Evolutionary conservation across 2,888 invertebrate genomes (phyloP).

Genomic region (Rhingia rostrata): DNA sequence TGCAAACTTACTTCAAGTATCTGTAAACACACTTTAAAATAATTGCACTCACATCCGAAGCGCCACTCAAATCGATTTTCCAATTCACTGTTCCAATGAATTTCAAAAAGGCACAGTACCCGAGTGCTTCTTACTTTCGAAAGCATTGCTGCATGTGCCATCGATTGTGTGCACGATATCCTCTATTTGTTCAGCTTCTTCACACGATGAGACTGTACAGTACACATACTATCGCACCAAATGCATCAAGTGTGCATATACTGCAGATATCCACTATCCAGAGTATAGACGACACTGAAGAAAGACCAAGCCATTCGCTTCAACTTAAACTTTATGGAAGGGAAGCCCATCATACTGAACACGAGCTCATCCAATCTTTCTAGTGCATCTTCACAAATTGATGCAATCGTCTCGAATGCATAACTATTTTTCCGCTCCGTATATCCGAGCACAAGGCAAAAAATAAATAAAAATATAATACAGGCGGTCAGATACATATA

Average conservation of each 20-base stretch:
- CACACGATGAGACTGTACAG: slow-evolving; percentile 39
- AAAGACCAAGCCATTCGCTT: slow-evolving; percentile 29
- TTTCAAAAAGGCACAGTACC: slow-evolving; percentile 61
- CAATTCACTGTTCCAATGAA: slow-evolving; percentile 60
- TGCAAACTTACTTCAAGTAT: slow-evolving; percentile 64
- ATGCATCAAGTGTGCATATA: slow-evolving; percentile 22
- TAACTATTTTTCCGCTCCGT: neutral
- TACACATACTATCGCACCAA: slow-evolving; percentile 4
- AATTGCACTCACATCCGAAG: slow-evolving; percentile 68
- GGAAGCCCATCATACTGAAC: slow-evolving; percentile 21
- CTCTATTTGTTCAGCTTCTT: slow-evolving; percentile 55
- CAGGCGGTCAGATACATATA: neutral
- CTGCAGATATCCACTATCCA: neutral
- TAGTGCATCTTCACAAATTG: slow-evolving; percentile 64
- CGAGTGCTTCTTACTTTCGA: slow-evolving; percentile 37
- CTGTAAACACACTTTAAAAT: slow-evolving; percentile 71
- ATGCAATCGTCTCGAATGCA: slow-evolving; percentile 60
- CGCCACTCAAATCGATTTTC: slow-evolving; percentile 72
- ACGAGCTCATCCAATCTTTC: slow-evolving; percentile 45
- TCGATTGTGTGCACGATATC: slow-evolving; percentile 65
- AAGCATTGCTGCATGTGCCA: slow-evolving; percentile 54
- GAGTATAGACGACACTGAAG: neutral
- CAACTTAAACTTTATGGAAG: slow-evolving; percentile 40
- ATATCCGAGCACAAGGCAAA: neutral
- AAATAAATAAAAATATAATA: neutral